phyloP scores from a whole-genome alignment of 1,140 invertebrate species.

The Solenopsis fugax region DNA sequence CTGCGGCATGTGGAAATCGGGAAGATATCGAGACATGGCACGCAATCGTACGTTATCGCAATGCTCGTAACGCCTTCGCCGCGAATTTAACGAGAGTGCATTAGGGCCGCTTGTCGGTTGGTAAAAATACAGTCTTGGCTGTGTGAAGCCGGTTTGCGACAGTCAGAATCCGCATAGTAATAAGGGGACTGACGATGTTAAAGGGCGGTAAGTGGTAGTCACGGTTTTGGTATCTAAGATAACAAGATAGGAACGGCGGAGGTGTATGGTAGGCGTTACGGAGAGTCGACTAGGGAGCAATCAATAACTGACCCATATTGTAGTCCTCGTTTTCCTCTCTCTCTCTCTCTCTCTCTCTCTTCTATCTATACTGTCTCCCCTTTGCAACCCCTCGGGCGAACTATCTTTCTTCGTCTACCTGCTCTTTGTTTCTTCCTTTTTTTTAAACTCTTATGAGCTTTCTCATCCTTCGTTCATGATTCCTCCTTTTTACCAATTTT shows the following conservation, averaged over 20 bases:
- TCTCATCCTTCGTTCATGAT: conserved; percentile 26
- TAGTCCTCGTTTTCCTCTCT: conserved; percentile 79
- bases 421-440: not conserved
- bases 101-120: not conserved
- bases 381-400: conserved; percentile 30
- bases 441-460: conserved; percentile 25
- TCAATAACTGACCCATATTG: conserved; percentile 87
- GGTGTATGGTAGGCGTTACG: conserved; percentile 79
- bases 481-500: conserved; percentile 18
- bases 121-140: conserved; percentile 50
- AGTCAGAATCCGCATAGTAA: conserved; percentile 43
- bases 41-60: conserved; percentile 50
- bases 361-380: conserved; percentile 56
- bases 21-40: conserved; percentile 32
- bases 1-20: conserved; percentile 21
- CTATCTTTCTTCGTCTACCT: conserved; percentile 54
- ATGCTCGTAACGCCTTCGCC: not conserved
- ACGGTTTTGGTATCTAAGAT: conserved; percentile 78
- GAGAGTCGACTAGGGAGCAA: conserved; percentile 83
- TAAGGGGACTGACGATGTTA: conserved; percentile 59
- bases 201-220: conserved; percentile 68
- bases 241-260: conserved; percentile 77
- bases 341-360: conserved; percentile 75
- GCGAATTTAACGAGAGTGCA: conserved; percentile 46
- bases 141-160: conserved; percentile 19